Evolutionary conservation across 35 echinoderm and acorn worm species (phyloP).

Genomic region (Nesometra sesokonis): DNA sequence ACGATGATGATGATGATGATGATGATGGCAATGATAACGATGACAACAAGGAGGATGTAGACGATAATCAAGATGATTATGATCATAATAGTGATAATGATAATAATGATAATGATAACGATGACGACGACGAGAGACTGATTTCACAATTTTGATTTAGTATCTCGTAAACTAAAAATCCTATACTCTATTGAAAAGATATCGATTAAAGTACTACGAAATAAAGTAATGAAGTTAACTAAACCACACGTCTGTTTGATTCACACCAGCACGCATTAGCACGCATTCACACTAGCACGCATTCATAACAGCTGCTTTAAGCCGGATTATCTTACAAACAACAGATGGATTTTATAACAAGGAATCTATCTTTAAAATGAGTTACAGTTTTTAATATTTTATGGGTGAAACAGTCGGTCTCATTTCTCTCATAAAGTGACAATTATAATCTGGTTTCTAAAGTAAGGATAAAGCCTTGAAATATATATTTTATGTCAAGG

Average conservation of each 20-base stretch:
- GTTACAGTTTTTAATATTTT: background rate
- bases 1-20: background rate
- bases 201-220: too few relatives aligned
- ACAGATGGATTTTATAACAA: background rate
- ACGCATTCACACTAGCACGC: background rate
- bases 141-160: background rate
- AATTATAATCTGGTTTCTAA: background rate
- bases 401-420: background rate
- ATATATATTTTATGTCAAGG: too few relatives aligned
- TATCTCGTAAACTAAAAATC: too few relatives aligned
- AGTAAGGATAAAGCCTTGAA: too few relatives aligned
- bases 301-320: background rate
- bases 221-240: too few relatives aligned
- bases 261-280: background rate
- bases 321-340: background rate
- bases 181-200: too few relatives aligned
- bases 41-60: background rate
- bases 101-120: background rate
- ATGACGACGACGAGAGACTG: background rate
- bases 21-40: background rate
- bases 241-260: too few relatives aligned
- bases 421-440: background rate
- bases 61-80: background rate
- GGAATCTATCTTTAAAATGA: background rate
- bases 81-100: background rate